A percentile compares a stretch with the other conserved stretches of the same genome.
phyloP scores from a whole-genome alignment of 2,113 vertebrate genomes.

The Psophia crepitans region DNA sequence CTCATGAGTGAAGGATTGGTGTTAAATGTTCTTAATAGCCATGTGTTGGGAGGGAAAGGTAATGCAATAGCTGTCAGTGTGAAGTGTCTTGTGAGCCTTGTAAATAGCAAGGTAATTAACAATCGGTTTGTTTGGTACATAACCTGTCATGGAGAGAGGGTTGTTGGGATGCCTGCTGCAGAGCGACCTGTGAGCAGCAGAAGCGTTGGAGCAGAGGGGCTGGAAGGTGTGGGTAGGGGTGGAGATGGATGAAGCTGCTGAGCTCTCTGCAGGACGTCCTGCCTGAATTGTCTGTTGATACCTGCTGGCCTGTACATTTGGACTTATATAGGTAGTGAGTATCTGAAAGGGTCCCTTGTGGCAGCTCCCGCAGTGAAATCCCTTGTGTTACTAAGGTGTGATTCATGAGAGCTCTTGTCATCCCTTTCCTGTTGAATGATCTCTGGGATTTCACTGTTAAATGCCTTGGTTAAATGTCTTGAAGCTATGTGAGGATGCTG shows the following conservation, averaged over 20 bases:
- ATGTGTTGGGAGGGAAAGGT: not conserved
- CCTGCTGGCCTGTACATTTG: not conserved
- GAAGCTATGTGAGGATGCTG: not conserved
- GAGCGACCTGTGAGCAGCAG: not conserved
- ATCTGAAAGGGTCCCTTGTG: not conserved
- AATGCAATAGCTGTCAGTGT: not conserved
- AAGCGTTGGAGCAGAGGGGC: not conserved
- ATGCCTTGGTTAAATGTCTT: not conserved
- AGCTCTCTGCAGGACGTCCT: not conserved
- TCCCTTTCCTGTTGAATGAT: not conserved
- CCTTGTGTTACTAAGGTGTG: not conserved
- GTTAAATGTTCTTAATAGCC: not conserved
- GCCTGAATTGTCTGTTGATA: not conserved
- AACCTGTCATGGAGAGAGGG: fast-evolving
- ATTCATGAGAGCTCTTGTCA: not conserved
- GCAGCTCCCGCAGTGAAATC: not conserved
- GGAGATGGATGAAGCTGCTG: not conserved
- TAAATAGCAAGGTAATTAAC: not conserved
- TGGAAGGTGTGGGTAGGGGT: not conserved
- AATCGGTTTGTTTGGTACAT: not conserved
- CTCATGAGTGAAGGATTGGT: not conserved
- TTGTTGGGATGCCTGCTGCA: not conserved
- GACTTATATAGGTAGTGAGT: not conserved
- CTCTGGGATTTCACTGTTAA: not conserved
- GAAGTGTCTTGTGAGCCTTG: not conserved